Evolutionary conservation across 2,888 invertebrate species (phyloP), one percentile per base, ranked within the genome.

Genomic region (Papilio demoleus): DNA sequence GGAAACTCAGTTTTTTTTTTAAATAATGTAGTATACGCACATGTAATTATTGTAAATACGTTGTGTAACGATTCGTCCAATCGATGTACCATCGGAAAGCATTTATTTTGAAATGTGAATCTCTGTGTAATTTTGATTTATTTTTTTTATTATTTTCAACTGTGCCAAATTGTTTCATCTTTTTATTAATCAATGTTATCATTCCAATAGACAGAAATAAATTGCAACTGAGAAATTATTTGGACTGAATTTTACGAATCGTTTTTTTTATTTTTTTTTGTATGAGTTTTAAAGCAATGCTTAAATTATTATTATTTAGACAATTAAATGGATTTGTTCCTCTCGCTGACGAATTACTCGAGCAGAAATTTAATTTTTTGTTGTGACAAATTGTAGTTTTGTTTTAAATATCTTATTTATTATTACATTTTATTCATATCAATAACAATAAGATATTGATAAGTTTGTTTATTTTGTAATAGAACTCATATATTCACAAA

Each of bases 11-110:
- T 36, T 64, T n/a, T 53, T 42, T 73, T 71, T 70, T 70, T 72
- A 65, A 36, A 31, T n/a, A 66, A 67, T 68, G 81, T 83, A 78
- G 76, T 79, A 68, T 79, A 79, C 75, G 77, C 76, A 76, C 78
- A 76, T 88, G 87, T 88, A 86, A 86, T 87, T 88, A 88, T 87
- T 90, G 89, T 90, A 90, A 85, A 89, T 90, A 90, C 82, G 77
- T 84, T 87, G 85, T 88, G 85, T 88, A 78, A 84, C 81, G 76
- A 84, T 84, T 88, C 86, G 88, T 90, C 88, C 88, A 84, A 75
- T 78, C 70, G 74, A 76, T 73, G 69, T 68, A 70, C 70, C 76
- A 82, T 83, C 79, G 78, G 80, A 77, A 79, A 82, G 88, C 87
- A 88, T 90, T 89, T 89, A 88, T 86, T 78, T 83, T 74, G 80